These are phyloP conservation scores for Platycheirus albimanus DNA, from an alignment of 2,888 invertebrate species.

Conservation along the genomic window DNA sequence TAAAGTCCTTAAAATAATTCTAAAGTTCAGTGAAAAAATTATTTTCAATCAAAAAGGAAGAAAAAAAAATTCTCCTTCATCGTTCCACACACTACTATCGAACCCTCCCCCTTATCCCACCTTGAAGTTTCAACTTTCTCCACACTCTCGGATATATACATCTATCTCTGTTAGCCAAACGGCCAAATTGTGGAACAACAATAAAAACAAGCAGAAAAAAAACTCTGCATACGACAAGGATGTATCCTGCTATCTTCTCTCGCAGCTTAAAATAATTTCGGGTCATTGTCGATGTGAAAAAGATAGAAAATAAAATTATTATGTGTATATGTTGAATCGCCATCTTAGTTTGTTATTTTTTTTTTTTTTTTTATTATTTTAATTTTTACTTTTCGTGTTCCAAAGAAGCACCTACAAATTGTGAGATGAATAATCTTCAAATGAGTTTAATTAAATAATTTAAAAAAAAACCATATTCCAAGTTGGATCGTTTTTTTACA, in stretches of 20 bases:
- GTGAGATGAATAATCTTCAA: no score
- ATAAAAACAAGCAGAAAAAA: slow-evolving; percentile 33
- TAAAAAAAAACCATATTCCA: no score
- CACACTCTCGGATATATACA: slow-evolving; percentile 5
- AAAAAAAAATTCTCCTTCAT: slow-evolving; percentile 18
- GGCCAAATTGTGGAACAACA: slow-evolving; percentile 44
- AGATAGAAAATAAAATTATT: slow-evolving; percentile 63
- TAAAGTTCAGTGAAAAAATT: no score
- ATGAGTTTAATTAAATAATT: no score
- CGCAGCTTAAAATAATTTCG: slow-evolving; percentile 64
- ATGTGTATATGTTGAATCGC: slow-evolving; percentile 65
- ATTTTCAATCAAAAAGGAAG: not conserved
- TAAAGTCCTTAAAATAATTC: no score
- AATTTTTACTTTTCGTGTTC: no score
- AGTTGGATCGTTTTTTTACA: no score
- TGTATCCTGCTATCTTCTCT: slow-evolving; percentile 59
- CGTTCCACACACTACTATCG: slow-evolving; percentile 14
- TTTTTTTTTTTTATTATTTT: not conserved
- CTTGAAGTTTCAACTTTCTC: slow-evolving; percentile 6
- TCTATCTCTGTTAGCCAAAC: slow-evolving; percentile 50
- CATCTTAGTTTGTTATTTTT: slow-evolving; percentile 66
- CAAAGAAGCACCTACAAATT: no score
- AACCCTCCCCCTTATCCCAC: no score
- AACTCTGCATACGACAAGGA: slow-evolving; percentile 41
- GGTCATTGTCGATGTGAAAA: slow-evolving; percentile 68